Base-by-base conservation (phyloP, 1,140 invertebrate species). In the Magallana ariakensis region DNA sequence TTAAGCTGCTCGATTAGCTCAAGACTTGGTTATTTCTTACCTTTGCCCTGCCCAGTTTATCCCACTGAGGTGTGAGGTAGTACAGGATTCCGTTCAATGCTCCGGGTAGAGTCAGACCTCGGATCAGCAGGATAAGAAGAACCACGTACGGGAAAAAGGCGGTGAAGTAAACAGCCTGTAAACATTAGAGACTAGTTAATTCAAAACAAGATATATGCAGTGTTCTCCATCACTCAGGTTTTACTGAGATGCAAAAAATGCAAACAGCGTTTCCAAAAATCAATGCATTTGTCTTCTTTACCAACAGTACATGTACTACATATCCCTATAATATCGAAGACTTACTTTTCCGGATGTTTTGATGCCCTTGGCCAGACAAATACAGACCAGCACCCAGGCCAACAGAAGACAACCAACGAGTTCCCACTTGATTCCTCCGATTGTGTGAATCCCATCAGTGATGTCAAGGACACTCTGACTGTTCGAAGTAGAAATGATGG, bases 71-170 rank as follows among this genome's bases (percentile, higher is more conserved):
- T 11, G 96, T 97, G 10, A 98, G 94, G 93, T 98, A 98, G 93
- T 97, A 98, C 6, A 97, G 92, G 87, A 98, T 97, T 1, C 97
- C 97, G 83, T 97, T 96, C 0, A 96, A 96, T 1, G 98, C 97
- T 16, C 97, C 97, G 0, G 97, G 97, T 16, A 98, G 94, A 9
- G 97, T 97, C 11, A 95, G 85, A 9, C 94, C 95, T 53, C 94
- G 93, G 46, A 94, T 88, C 62, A 95, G 89, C 16, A 95, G 88
- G 46, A 93, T 94, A n/a, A 93, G 84, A 9, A 95, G 91, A 6
- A 95, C 93, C 15, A 95, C 16, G 88, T 95, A 95, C 5, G 95
- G 95, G 87, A 95, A 95, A 58, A 95, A 93, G n/a, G 95, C 95
- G 10, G 95, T 95, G 90, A 95, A 95, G 87, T 95, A 95, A 11